Base-by-base conservation (phyloP, 2,888 invertebrate species). In the Patella depressa region DNA sequence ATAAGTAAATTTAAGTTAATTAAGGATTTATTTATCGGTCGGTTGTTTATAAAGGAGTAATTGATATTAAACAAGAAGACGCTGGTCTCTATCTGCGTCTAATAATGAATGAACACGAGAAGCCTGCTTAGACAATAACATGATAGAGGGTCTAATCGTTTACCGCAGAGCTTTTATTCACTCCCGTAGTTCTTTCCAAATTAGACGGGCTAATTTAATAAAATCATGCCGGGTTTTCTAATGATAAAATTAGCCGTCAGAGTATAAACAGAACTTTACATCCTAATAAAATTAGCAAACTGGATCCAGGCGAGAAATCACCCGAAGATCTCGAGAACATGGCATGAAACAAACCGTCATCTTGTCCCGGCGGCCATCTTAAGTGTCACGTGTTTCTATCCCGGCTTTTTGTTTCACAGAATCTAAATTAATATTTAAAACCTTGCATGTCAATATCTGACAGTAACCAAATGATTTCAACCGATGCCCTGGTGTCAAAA, bases 261-360 rank as follows among this genome's bases (percentile, higher is more conserved):
- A 65, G 65, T 65, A 65, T 65, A 65, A 65, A 65, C 65, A 65
- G 65, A 65, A 65, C 65, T 65, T 65, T 65, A 65, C 65, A 24
- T 65, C 65, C 65, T 65, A 65, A 65, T 65, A 65, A 65, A 65
- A 65, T 65, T 65, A 65, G 24, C 65, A 65, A 65, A 65, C 19
- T 65, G 65, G 65, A 65, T 65, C 65, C 19, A 65, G 65, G 65
- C 65, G 65, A 24, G 65, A 65, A 65, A 65, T 65, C 65, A 65
- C 24, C 65, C 65, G 19, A 65, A 65, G 19, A 65, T 65, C 65
- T 65, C 19, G 19, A 65, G 24, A 65, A 24, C 24, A 24, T 65
- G 65, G 24, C 65, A 65, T 65, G 24, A 65, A 65, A 65, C 65
- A 65, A 65, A 65, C 65, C 19, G 65, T 14, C 65, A 65, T 65